Conservation (phyloP, 2,888 invertebrate species). For the Galeruca laticollis region DNA sequence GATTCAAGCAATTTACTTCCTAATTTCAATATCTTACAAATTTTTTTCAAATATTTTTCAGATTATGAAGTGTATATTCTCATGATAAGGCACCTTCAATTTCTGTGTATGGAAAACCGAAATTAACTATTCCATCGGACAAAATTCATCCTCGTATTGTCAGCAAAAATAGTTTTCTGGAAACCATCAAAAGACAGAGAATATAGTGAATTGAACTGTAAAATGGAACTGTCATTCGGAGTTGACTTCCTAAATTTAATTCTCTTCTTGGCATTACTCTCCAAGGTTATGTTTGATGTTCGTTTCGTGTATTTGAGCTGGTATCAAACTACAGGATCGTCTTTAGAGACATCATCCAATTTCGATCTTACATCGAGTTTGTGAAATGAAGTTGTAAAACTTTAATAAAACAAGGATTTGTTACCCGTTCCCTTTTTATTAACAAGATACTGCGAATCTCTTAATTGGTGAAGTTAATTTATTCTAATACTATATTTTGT, state of each 20-base stretch:
- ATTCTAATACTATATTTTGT: no score
- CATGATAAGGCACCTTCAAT: neutral
- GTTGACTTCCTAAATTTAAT: conserved; percentile 42
- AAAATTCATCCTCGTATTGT: conserved; percentile 41
- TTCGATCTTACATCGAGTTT: neutral
- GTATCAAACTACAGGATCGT: conserved; percentile 19
- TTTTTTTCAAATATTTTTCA: no score
- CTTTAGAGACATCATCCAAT: neutral
- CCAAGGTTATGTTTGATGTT: conserved; percentile 32
- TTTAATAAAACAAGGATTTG: neutral
- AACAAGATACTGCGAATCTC: no score
- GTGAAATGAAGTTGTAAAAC: neutral
- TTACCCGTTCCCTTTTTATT: neutral
- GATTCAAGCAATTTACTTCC: no score
- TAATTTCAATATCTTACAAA: no score
- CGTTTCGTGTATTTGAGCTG: conserved; percentile 19
- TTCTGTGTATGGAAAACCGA: conserved; percentile 34
- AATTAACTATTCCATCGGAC: conserved; percentile 42
- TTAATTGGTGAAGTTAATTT: no score
- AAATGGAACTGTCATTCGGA: conserved; percentile 35
- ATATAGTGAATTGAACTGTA: conserved; percentile 45
- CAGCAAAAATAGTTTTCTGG: conserved; percentile 44
- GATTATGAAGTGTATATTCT: no score
- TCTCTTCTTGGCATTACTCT: conserved; percentile 32
- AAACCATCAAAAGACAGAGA: conserved; percentile 34